Evolutionary conservation across 1,140 invertebrate species (phyloP), one percentile per base, ranked within the genome.

Genomic region (Drosophila trapezifrons): DNA sequence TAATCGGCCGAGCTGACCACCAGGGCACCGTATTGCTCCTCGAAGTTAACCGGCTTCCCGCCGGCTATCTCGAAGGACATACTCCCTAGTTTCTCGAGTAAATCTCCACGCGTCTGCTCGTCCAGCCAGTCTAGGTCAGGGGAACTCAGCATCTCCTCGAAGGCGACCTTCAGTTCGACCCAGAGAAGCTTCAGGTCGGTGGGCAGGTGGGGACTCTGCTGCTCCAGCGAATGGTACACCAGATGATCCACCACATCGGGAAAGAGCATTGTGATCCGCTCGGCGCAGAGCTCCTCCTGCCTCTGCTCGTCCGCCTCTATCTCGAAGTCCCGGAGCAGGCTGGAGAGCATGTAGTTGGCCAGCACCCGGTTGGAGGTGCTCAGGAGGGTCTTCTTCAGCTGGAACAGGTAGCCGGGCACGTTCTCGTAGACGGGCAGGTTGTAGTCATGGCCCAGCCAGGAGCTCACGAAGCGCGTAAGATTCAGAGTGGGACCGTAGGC

Each of bases 321-420:
- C 40, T 52, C 56, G 12, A 82, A 91, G 20, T 91, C 90, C 13
- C 22, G 46, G 0, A 90, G 25, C 13, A 96, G 94, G 43, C 95
- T 85, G 94, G 95, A 96, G 1, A 96, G 90, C 49, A 96, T 90
- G 76, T 96, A 96, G 84, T 96, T 96, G 4, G 95, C 93, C 25
- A 96, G 78, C 0, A 93, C 84, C 58, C 92, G 91, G 13, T 92
- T 80, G 25, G 91, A 83, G 1, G 93, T 93, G n/a, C 78, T 87
- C 4, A 86, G 70, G 1, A 94, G 74, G 6, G 93, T 63, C 46
- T 84, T 78, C 1, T 93, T 91, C 13, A 94, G 67, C 72, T 93
- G 91, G 37, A 92, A 85, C 1, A 93, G 71, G 29, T 93, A 93
- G 6, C 90, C 66, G 15, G 79, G 72, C 15, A 90, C 90, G 7